Percentiles rank a stretch among this genome's conserved stretches.
phyloP scores from a whole-genome alignment of 2,113 vertebrate genomes.

The Cygnus atratus region DNA sequence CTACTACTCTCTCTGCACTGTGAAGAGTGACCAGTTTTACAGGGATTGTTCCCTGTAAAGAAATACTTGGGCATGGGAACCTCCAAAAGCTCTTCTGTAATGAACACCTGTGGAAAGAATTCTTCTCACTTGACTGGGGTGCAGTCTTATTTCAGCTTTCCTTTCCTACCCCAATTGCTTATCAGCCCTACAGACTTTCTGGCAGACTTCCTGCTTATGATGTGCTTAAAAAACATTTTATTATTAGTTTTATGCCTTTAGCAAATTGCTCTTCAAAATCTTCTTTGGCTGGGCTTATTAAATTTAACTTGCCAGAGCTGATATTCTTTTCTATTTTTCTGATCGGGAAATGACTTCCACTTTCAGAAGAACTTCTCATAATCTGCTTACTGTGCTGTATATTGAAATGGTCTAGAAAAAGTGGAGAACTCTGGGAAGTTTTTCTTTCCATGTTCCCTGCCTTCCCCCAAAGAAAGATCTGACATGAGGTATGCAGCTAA shows the following conservation, averaged over 20 bases:
- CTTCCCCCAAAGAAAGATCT: not conserved
- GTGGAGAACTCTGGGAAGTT: not conserved
- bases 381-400: not conserved
- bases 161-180: not conserved
- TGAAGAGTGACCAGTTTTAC: not conserved
- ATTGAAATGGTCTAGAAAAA: not conserved
- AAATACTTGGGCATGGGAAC: not conserved
- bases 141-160: not conserved
- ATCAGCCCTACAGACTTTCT: not conserved
- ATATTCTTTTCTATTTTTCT: constrained; percentile 13
- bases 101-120: not conserved
- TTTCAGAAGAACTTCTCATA: constrained; percentile 9
- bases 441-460: not conserved
- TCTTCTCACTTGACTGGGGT: not conserved
- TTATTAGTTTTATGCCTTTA: not conserved
- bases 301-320: not conserved
- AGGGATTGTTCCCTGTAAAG: not conserved
- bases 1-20: not conserved
- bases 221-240: not conserved
- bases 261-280: constrained; percentile 24
- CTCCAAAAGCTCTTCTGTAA: not conserved
- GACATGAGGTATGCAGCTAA: not conserved
- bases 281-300: not conserved
- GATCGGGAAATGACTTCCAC: not conserved
- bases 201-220: not conserved